Evolutionary conservation across 2,888 invertebrate species (phyloP), one percentile per base, ranked within the genome.

Genomic region (Drosophila aldrichi): DNA sequence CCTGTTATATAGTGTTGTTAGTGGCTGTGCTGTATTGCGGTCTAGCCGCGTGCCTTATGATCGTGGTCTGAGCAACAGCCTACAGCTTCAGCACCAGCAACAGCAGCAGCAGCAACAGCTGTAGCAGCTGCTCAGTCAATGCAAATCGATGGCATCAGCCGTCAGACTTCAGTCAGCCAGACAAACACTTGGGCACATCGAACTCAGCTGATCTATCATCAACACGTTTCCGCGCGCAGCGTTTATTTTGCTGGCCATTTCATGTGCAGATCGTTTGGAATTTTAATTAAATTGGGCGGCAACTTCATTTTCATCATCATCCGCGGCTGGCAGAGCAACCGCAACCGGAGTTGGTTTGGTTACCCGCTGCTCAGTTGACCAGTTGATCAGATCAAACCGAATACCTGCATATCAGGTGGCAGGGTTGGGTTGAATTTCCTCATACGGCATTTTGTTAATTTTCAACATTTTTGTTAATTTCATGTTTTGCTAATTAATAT

Each of bases 211-310:
- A 84, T 89, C 79, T 81, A 67, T 81, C 89, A 84, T 84, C 89
- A 84, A 87, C 84, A 84, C 84, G 84, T 84, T 81, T 74, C 41
- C 64, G 55, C 65, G 70, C 55, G 71, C 55, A 44, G 66, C 86
- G 67, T 88, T 83, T 73, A 73, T 68, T 71, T 64, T 59, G 41
- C 12, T 57, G 66, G 46, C 49, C 55, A 61, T 60, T 78, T 74
- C 83, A 81, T 89, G 85, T 88, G 84, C 81, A 81, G 82, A 82
- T 88, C 90, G 89, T 87, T 90, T 86, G 90, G 91, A 90, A 90
- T 90, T 90, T 90, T 90, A 90, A 90, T 91, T 91, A 91, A 90
- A 91, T 89, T 90, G 90, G 90, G 90, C 90, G 90, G 85, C 75
- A 81, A 91, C 91, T 90, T 90, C 82, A 91, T 89, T 90, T 88